A percentile compares a stretch with the other conserved stretches of the same genome.
Conservation (phyloP, 2,113 vertebrate genomes). For the Theropithecus gelada region DNA sequence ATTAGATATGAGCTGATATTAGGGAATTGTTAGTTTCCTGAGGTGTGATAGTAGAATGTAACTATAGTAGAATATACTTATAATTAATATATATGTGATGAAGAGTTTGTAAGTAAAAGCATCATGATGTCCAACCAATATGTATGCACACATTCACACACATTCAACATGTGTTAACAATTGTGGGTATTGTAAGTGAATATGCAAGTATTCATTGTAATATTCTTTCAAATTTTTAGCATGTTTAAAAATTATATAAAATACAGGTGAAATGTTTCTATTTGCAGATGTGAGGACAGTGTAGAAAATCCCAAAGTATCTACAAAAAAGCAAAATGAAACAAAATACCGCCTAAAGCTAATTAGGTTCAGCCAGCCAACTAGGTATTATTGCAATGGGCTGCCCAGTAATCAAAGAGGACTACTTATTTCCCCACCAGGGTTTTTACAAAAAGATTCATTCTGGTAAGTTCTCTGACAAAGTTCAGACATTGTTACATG, state of each 20-base stretch:
- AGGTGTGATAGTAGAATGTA: neutral
- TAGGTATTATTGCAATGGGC: conserved; percentile 32
- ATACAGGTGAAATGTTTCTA: neutral
- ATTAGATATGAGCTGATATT: neutral
- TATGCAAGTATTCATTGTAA: neutral
- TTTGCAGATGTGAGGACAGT: neutral
- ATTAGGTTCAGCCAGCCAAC: neutral
- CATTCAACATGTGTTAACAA: neutral
- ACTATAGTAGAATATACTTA: neutral
- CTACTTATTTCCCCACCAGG: conserved; percentile 49
- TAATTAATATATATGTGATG: neutral
- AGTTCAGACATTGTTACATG: neutral
- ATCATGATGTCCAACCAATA: neutral
- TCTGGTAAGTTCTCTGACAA: neutral
- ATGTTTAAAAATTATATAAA: neutral
- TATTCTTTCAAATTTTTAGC: neutral
- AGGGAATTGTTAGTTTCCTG: neutral
- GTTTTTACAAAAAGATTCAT: conserved; percentile 72
- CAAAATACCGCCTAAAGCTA: neutral
- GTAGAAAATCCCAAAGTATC: too few relatives aligned
- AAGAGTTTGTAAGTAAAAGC: neutral
- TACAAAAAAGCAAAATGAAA: neutral
- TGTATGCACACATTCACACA: neutral
- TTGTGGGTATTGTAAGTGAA: neutral
- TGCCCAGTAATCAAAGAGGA: conserved; percentile 69